Conservation (phyloP, 2,113 vertebrate genomes). For the Cynopterus brachyotis region DNA sequence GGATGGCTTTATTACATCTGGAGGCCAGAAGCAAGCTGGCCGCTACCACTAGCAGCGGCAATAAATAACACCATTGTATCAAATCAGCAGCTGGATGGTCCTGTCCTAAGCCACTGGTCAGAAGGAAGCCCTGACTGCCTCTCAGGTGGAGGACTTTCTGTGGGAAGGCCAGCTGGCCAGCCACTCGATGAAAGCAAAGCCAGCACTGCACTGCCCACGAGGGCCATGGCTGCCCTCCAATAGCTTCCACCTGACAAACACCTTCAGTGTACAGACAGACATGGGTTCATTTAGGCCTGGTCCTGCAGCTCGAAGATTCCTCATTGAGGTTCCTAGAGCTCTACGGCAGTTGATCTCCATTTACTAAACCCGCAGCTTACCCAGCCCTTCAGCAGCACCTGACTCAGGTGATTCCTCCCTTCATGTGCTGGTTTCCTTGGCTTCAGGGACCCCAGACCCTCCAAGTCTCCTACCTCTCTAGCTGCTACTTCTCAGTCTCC, state of each 20-base stretch:
- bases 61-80: background rate
- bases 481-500: background rate
- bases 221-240: background rate
- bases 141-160: background rate
- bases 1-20: conserved; percentile 34
- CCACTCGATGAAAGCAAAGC: background rate
- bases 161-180: background rate
- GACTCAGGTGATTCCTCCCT: background rate
- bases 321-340: background rate
- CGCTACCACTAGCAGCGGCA: background rate
- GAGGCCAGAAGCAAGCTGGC: conserved; percentile 28
- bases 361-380: background rate
- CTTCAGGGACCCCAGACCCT: background rate
- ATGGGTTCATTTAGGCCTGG: background rate
- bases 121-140: background rate
- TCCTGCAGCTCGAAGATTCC: background rate
- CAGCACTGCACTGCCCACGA: background rate
- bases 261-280: background rate
- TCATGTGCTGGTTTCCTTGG: background rate
- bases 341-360: no score
- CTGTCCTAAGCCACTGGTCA: background rate
- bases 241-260: background rate
- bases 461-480: background rate
- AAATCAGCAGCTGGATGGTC: background rate
- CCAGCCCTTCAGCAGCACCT: background rate